These are phyloP conservation scores for Nanorana parkeri DNA, from an alignment of 2,113 vertebrate genomes.

Conservation along the genomic window DNA sequence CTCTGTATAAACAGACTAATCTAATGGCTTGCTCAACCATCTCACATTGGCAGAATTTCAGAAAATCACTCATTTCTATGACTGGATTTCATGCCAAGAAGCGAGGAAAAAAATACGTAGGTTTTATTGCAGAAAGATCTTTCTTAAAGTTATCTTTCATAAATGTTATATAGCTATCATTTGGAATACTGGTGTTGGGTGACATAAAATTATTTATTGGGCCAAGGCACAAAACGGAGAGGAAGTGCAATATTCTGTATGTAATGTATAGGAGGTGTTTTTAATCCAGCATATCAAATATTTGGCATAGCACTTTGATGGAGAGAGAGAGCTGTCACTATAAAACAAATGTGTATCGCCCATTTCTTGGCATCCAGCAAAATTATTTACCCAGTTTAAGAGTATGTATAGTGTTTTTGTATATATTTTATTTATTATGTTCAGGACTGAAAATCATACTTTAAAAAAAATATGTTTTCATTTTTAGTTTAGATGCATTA, in stretches of 20 bases:
- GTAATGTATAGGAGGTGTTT: constrained; percentile 59
- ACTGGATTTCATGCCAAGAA: constrained; percentile 70
- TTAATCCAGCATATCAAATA: constrained; percentile 59
- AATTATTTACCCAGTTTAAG: not conserved
- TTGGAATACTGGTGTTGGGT: constrained; percentile 66
- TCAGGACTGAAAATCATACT: too few relatives aligned
- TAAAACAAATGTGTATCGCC: constrained; percentile 1
- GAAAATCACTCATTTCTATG: constrained; percentile 80
- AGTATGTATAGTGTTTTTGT: too few relatives aligned
- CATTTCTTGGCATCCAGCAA: not conserved
- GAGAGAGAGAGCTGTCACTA: not conserved
- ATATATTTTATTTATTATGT: too few relatives aligned
- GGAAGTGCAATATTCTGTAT: constrained; percentile 59
- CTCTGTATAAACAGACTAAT: constrained; percentile 85
- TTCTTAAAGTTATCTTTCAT: constrained; percentile 74
- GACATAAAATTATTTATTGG: constrained; percentile 66
- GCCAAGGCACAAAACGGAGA: constrained; percentile 53
- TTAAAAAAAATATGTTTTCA: too few relatives aligned
- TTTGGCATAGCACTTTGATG: constrained; percentile 26
- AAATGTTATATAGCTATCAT: constrained; percentile 71
- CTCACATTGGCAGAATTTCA: constrained; percentile 82
- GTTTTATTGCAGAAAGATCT: constrained; percentile 70
- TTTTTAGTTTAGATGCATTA: too few relatives aligned
- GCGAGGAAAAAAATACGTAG: constrained; percentile 57
- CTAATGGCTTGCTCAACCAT: constrained; percentile 79